Evolutionary conservation across 2,888 invertebrate species (phyloP).

Genomic region (Petrolisthes manimaculis): DNA sequence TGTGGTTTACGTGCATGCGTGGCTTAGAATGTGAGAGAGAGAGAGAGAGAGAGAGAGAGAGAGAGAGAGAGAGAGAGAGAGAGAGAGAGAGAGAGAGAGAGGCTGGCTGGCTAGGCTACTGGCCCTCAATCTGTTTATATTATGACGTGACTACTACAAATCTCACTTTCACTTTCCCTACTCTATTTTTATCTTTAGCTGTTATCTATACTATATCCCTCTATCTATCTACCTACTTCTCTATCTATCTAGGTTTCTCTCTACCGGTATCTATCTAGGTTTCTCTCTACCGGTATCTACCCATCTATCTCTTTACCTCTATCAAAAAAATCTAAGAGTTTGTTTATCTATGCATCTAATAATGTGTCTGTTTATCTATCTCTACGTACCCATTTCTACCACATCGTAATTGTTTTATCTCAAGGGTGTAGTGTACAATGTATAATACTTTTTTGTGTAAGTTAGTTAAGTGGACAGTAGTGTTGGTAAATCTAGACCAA

Average conservation of each 20-base stretch:
- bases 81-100: not conserved
- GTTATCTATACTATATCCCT: not conserved
- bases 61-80: constrained; percentile 18
- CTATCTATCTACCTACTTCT: not conserved
- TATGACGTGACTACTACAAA: too few relatives aligned
- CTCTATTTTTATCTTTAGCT: not conserved
- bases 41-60: not conserved
- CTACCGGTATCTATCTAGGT: too few relatives aligned
- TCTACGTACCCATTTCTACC: too few relatives aligned
- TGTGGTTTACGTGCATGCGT: not conserved
- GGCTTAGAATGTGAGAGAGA: not conserved
- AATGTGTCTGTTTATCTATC: not conserved
- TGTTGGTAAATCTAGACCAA: too few relatives aligned
- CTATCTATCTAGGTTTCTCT: not conserved
- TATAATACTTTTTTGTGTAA: too few relatives aligned
- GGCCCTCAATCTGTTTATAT: not conserved
- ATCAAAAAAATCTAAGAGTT: not conserved
- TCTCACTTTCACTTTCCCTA: too few relatives aligned
- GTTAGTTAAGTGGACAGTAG: too few relatives aligned
- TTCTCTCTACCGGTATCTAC: too few relatives aligned
- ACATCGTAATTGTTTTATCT: too few relatives aligned
- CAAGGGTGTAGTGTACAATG: too few relatives aligned
- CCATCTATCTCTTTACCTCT: not conserved
- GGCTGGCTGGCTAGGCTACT: not conserved
- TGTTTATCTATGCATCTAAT: not conserved